Conservation (phyloP, 2,113 vertebrate species). For the Antechinus flavipes region DNA sequence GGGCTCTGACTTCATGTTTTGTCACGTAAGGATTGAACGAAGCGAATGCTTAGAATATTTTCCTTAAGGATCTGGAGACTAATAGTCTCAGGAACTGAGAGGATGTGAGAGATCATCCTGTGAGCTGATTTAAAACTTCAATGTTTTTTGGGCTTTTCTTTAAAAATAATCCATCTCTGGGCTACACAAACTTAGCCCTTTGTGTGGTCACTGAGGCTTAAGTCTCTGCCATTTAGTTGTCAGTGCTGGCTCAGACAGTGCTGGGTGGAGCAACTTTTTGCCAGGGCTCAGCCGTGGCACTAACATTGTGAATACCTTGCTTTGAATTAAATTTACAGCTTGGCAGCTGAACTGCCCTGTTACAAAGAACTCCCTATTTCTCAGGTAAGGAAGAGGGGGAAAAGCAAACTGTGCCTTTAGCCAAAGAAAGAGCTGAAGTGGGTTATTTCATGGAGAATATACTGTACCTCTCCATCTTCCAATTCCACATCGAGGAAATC, state of each 20-base stretch:
- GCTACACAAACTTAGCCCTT: constrained; percentile 34
- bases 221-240: constrained; percentile 67
- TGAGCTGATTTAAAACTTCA: constrained; percentile 39
- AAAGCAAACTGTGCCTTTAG: constrained; percentile 48
- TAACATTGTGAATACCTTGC: constrained; percentile 71
- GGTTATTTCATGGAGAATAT: constrained; percentile 67
- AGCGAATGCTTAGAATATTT: constrained; percentile 20
- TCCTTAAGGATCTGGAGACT: neutral
- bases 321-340: constrained; percentile 66
- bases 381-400: constrained; percentile 49
- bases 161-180: constrained; percentile 53
- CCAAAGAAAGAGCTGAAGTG: constrained; percentile 12
- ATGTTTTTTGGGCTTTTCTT: constrained; percentile 1
- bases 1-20: constrained; percentile 54
- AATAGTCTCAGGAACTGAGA: neutral
- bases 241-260: constrained; percentile 75
- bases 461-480: constrained; percentile 97
- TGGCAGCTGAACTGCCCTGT: constrained; percentile 57
- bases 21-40: constrained; percentile 53
- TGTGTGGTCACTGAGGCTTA: constrained; percentile 52
- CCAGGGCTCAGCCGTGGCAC: constrained; percentile 60
- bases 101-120: neutral
- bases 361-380: constrained; percentile 64
- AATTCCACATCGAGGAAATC: constrained; percentile 99
- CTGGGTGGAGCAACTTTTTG: constrained; percentile 80